phyloP scores from a whole-genome alignment of 2,113 vertebrate genomes.

The Penelope pileata region DNA sequence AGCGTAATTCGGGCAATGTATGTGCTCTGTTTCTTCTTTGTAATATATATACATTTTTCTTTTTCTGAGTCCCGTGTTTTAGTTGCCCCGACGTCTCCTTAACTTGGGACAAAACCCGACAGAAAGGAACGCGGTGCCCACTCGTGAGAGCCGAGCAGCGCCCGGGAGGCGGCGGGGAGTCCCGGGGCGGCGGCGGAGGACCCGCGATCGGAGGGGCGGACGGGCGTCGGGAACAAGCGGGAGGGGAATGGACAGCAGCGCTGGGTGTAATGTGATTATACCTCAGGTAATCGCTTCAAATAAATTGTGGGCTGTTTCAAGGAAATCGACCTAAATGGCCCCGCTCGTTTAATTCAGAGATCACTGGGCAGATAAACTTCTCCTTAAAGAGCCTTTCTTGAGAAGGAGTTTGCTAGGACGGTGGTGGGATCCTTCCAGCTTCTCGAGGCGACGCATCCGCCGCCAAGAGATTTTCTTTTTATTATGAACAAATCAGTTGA shows the following conservation, averaged over 20 bases:
- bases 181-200: neutral
- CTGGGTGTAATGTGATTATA: constrained; percentile 42
- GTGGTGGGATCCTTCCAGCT: constrained; percentile 44
- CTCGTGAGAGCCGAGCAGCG: neutral
- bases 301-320: constrained; percentile 65
- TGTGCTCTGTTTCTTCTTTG: neutral
- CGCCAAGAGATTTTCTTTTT: constrained; percentile 65
- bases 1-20: neutral
- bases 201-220: neutral
- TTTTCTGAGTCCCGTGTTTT: neutral
- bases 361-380: constrained; percentile 60
- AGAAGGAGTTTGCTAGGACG: constrained; percentile 54
- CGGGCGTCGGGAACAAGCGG: neutral
- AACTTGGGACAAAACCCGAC: constrained; percentile 28
- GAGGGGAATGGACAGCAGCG: neutral
- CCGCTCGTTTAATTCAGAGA: constrained; percentile 60
- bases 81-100: neutral
- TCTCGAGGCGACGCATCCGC: constrained; percentile 45
- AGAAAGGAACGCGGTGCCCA: constrained; percentile 5
- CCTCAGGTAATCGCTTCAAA: constrained; percentile 55
- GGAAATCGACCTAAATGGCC: constrained; percentile 65
- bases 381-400: constrained; percentile 35
- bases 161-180: neutral
- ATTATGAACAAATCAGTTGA: constrained; percentile 68
- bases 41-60: too few species aligned